These are phyloP conservation scores for Dynastes hyllus DNA, from an alignment of 2,888 invertebrate species.

Conservation along the genomic window DNA sequence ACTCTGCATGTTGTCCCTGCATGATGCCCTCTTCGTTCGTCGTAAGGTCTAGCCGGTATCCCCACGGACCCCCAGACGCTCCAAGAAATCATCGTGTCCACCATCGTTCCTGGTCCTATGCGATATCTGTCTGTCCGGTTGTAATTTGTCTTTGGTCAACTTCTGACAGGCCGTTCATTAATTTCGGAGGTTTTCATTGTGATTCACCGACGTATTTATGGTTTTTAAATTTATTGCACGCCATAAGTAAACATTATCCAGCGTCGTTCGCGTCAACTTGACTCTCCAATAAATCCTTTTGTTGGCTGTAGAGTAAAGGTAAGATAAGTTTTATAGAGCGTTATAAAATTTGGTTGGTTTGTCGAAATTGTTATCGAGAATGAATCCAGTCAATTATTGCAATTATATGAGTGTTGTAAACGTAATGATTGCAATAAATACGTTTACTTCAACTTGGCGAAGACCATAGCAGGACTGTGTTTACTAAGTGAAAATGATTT, in stretches of 20 bases:
- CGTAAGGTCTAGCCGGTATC: neutral
- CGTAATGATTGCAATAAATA: too few species aligned
- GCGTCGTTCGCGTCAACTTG: too few species aligned
- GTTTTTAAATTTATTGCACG: conserved; percentile 39
- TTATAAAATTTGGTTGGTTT: too few species aligned
- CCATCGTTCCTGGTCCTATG: neutral
- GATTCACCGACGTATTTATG: conserved; percentile 42
- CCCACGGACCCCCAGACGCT: neutral
- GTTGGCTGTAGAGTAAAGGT: too few species aligned
- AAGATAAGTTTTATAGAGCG: too few species aligned
- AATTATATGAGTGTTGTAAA: too few species aligned
- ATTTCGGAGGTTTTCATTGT: conserved; percentile 26
- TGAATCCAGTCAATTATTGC: too few species aligned
- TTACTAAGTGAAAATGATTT: too few species aligned
- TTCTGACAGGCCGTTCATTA: conserved; percentile 19
- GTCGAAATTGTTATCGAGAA: too few species aligned
- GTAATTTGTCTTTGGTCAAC: conserved; percentile 36
- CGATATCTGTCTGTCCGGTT: conserved; percentile 22
- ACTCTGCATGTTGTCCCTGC: conserved; percentile 6
- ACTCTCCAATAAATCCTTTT: too few species aligned
- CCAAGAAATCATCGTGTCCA: conserved; percentile 1
- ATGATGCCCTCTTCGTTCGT: conserved; percentile 1
- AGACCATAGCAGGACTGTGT: too few species aligned
- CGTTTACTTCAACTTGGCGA: too few species aligned
- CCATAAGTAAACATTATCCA: neutral